These are phyloP conservation scores for Xanthorhoe designata DNA, from an alignment of 2,888 invertebrate species.

Conservation along the genomic window DNA sequence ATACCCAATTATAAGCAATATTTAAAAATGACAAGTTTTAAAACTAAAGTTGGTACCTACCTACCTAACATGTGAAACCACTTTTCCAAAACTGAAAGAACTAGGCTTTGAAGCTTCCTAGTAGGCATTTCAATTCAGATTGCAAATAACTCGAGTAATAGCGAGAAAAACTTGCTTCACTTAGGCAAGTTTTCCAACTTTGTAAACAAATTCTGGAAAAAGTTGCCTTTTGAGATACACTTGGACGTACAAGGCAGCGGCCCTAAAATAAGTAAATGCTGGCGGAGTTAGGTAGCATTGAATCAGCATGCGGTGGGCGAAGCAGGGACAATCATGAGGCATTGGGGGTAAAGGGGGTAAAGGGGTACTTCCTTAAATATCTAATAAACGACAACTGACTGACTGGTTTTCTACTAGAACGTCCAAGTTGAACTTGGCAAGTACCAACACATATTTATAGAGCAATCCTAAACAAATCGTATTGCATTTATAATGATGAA, in stretches of 20 bases:
- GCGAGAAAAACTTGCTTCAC: slow-evolving; percentile 26
- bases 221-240: slow-evolving; percentile 33
- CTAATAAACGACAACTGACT: too few species aligned
- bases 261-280: slow-evolving; percentile 57
- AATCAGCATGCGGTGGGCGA: slow-evolving; percentile 56
- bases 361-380: neutral
- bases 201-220: slow-evolving; percentile 30
- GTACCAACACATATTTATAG: too few species aligned
- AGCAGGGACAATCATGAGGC: slow-evolving; percentile 24
- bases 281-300: slow-evolving; percentile 63
- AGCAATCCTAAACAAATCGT: too few species aligned
- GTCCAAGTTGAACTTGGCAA: too few species aligned
- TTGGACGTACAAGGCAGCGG: slow-evolving; percentile 50
- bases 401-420: too few species aligned
- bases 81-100: neutral
- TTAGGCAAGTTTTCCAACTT: slow-evolving; percentile 23
- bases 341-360: neutral
- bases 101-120: neutral
- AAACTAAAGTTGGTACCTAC: neutral
- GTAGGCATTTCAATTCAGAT: slow-evolving; percentile 6
- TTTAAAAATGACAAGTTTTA: too few species aligned
- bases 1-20: too few species aligned
- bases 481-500: too few species aligned
- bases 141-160: slow-evolving; percentile 1
- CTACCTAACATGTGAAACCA: neutral